Conservation (phyloP, 2,888 invertebrate species). For the Dyspetes luteomarginatus region DNA sequence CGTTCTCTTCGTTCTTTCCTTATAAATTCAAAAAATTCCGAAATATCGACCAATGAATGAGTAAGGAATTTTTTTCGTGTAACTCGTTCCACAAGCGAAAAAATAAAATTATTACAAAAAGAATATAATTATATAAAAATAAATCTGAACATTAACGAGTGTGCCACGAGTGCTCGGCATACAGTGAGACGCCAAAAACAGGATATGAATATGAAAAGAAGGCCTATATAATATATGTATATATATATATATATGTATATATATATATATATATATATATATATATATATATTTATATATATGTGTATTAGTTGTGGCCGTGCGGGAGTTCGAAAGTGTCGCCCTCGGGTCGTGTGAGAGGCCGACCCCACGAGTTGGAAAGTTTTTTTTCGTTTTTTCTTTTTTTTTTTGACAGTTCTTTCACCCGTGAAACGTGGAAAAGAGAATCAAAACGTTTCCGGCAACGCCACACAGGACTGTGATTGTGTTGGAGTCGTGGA, state of each 20-base stretch:
- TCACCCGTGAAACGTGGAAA: constrained; percentile 6
- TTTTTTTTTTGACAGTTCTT: not conserved
- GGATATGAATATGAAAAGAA: not conserved
- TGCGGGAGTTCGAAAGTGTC: constrained; percentile 62
- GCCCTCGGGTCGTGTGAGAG: constrained; percentile 43
- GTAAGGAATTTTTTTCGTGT: too few species aligned
- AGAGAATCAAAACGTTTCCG: constrained; percentile 13
- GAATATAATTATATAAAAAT: not conserved
- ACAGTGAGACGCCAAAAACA: not conserved
- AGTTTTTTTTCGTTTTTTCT: constrained; percentile 20
- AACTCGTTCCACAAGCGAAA: too few species aligned
- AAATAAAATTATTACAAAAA: constrained; percentile 4
- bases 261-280: not conserved
- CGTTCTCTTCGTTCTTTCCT: not conserved
- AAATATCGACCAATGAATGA: not conserved
- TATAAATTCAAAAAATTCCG: constrained; percentile 9
- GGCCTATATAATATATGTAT: not conserved
- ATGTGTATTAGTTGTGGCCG: constrained; percentile 13
- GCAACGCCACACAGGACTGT: constrained; percentile 6
- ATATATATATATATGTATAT: constrained; percentile 6
- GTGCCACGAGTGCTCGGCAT: not conserved
- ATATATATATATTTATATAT: not conserved
- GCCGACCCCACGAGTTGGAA: constrained; percentile 33
- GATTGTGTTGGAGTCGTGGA: not conserved
- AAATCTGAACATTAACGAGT: not conserved